Percentiles rank a stretch among this genome's conserved stretches.
These are phyloP conservation scores for Syrista parreyssii DNA, from an alignment of 2,888 invertebrate species.

Conservation along the genomic window DNA sequence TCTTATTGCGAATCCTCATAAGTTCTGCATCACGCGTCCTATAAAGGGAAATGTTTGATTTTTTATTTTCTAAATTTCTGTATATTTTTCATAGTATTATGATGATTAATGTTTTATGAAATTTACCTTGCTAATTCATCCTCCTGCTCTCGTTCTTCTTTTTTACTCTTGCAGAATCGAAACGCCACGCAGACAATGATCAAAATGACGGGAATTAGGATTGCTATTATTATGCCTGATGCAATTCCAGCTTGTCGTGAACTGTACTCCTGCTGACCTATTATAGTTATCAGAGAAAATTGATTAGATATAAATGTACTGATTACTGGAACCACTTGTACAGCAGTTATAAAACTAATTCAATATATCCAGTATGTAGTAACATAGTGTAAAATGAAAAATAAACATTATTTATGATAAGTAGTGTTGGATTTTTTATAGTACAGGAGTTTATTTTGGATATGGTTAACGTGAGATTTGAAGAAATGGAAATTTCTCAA, in stretches of 20 bases:
- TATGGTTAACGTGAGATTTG: not conserved
- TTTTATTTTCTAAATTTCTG: not conserved
- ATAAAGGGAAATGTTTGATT: not conserved
- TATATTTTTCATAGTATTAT: not conserved
- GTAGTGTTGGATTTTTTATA: conserved; percentile 1
- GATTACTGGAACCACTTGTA: not conserved
- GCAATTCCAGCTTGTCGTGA: conserved; percentile 81
- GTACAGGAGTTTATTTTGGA: not conserved
- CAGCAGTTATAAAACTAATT: conserved; percentile 13
- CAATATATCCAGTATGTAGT: conserved; percentile 5
- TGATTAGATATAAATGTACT: conserved; percentile 4
- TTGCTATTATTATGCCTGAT: conserved; percentile 80
- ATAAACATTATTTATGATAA: conserved; percentile 15
- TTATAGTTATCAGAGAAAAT: conserved; percentile 15
- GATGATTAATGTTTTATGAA: not conserved
- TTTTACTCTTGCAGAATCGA: conserved; percentile 71
- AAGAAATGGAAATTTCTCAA: conserved; percentile 50
- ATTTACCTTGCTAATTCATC: conserved; percentile 60
- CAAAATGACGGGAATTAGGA: conserved; percentile 80
- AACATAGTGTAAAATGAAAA: not conserved
- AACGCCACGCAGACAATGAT: conserved; percentile 76
- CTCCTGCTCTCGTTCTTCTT: conserved; percentile 68
- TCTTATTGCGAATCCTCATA: not conserved
- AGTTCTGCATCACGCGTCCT: not conserved
- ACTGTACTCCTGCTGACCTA: conserved; percentile 85